These are phyloP conservation scores for Hippocampus comes DNA, from an alignment of 2,113 vertebrate genomes.

Conservation along the genomic window DNA sequence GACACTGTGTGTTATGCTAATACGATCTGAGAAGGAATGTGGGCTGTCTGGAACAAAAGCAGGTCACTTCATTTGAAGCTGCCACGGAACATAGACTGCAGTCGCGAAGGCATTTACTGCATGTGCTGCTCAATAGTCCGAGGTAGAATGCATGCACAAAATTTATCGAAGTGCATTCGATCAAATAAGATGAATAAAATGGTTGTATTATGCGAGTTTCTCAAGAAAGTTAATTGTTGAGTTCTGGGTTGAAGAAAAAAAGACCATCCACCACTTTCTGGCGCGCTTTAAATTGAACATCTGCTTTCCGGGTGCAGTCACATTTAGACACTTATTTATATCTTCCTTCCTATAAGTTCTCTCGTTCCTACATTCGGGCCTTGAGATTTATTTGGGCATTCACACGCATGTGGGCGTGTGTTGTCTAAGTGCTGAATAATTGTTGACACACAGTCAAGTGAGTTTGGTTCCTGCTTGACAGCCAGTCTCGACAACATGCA, in stretches of 20 bases:
- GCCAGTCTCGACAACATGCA: conserved; percentile 26
- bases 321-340: no score
- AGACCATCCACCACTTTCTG: neutral
- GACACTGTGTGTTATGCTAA: neutral
- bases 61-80: neutral
- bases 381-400: neutral
- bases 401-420: conserved; percentile 1
- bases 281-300: neutral
- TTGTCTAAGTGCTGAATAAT: conserved; percentile 2
- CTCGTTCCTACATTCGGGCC: neutral
- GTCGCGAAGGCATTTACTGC: neutral
- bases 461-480: conserved; percentile 32
- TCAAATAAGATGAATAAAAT: neutral
- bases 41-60: neutral
- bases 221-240: neutral
- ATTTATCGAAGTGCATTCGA: neutral
- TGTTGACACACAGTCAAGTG: conserved; percentile 9
- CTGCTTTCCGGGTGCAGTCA: neutral
- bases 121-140: neutral
- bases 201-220: conserved; percentile 1
- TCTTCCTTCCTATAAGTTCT: no score
- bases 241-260: neutral
- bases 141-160: conserved; percentile 1
- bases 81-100: conserved; percentile 1
- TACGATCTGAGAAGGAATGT: conserved; percentile 5